phyloP scores from a whole-genome alignment of 2,113 vertebrate species.

The Platanista minor region DNA sequence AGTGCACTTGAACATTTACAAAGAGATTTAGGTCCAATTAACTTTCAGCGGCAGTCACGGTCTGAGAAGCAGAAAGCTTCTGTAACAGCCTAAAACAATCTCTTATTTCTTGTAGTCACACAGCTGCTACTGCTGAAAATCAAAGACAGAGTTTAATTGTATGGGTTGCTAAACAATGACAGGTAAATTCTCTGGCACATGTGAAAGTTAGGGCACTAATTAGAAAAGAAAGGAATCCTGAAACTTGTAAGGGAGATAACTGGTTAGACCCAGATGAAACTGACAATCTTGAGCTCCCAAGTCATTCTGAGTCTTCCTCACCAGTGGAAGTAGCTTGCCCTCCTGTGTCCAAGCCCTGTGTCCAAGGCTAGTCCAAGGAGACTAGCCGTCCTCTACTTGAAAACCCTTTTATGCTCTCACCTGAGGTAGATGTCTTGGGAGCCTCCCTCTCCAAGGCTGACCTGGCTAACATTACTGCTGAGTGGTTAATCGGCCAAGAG shows the following conservation, averaged over 20 bases:
- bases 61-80: background rate
- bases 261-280: background rate
- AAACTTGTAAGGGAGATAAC: background rate
- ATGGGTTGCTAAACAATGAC: background rate
- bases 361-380: background rate
- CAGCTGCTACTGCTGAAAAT: slow-evolving; percentile 4
- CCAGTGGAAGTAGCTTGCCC: background rate
- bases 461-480: background rate
- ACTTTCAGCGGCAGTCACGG: background rate
- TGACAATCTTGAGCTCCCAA: background rate
- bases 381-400: background rate
- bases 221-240: background rate
- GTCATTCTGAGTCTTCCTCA: background rate
- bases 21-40: background rate
- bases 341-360: background rate
- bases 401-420: background rate
- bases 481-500: background rate
- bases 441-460: background rate
- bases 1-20: background rate
- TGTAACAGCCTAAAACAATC: background rate
- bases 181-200: background rate
- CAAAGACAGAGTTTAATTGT: background rate
- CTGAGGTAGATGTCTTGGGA: background rate
- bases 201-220: background rate
- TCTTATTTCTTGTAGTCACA: background rate